Evolutionary conservation across 2,113 vertebrate genomes (phyloP).

Genomic region (Lamprotornis superbus): DNA sequence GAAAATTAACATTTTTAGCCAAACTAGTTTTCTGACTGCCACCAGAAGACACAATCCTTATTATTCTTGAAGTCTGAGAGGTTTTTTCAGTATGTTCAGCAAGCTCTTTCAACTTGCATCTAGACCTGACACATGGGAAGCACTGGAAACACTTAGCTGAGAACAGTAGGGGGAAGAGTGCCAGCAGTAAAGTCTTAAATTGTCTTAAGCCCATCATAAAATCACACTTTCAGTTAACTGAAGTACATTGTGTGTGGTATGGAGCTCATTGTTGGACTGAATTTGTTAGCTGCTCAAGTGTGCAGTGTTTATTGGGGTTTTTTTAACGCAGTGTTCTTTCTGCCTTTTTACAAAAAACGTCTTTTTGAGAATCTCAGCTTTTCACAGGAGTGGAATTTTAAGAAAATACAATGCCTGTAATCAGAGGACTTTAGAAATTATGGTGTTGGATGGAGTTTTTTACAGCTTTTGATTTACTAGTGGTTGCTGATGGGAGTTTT

Average conservation of each 20-base stretch:
- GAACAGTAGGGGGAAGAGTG: neutral
- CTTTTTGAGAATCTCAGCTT: neutral
- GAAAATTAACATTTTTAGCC: neutral
- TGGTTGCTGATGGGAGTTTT: neutral
- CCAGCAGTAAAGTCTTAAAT: conserved; percentile 17
- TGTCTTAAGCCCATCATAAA: conserved; percentile 36
- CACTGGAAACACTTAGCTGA: conserved; percentile 27
- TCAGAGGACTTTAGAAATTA: neutral
- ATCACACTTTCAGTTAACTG: conserved; percentile 10
- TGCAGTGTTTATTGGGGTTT: neutral
- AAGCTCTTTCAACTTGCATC: neutral
- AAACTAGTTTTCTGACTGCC: neutral
- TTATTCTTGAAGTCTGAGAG: neutral
- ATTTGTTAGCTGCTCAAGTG: neutral
- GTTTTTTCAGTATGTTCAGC: neutral
- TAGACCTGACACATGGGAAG: neutral
- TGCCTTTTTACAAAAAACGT: neutral
- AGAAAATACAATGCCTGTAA: neutral
- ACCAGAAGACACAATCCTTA: neutral
- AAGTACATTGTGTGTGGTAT: neutral
- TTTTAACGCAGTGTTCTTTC: neutral
- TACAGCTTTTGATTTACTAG: neutral
- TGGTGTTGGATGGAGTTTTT: neutral
- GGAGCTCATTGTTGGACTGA: neutral
- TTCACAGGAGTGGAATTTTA: neutral